Percentiles rank a stretch among this genome's conserved stretches.
These are phyloP conservation scores for Eidolon helvum DNA, from an alignment of 2,113 vertebrate genomes.

Conservation along the genomic window DNA sequence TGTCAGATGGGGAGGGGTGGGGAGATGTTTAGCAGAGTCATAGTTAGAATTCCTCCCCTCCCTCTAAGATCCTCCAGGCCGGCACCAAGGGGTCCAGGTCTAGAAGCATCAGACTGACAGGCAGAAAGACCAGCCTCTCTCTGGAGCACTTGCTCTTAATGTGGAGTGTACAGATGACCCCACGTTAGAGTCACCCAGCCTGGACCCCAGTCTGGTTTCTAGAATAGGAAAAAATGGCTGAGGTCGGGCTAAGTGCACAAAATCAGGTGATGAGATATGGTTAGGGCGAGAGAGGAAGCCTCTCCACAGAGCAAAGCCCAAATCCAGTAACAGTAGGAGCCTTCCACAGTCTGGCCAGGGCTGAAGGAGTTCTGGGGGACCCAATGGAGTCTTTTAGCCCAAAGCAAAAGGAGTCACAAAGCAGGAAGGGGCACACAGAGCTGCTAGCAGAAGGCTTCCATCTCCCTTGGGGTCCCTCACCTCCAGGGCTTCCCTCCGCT, in stretches of 20 bases:
- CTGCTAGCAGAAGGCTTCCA: neutral
- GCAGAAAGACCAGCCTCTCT: neutral
- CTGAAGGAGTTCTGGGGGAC: neutral
- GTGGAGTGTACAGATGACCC: neutral
- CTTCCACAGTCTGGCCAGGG: neutral
- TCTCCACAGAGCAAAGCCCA: neutral
- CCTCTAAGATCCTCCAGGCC: neutral
- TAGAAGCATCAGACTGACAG: neutral
- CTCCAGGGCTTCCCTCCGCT: constrained; percentile 96
- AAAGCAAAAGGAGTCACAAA: neutral
- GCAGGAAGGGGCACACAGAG: neutral
- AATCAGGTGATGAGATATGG: neutral
- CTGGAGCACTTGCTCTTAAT: neutral
- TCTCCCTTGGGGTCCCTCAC: constrained; percentile 80
- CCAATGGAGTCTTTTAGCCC: neutral
- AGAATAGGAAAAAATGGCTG: neutral
- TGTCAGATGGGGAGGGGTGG: neutral
- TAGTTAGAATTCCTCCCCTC: neutral
- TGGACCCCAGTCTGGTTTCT: neutral
- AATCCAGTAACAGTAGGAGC: neutral
- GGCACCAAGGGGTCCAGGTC: neutral
- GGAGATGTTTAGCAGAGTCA: neutral
- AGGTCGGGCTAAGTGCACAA: neutral
- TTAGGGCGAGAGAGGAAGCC: neutral
- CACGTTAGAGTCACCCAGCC: neutral